Evolutionary conservation across 2,797 vertebrate genomes (phyloP), one percentile per base, ranked within the genome.

Genomic region (Sus cebifrons): DNA sequence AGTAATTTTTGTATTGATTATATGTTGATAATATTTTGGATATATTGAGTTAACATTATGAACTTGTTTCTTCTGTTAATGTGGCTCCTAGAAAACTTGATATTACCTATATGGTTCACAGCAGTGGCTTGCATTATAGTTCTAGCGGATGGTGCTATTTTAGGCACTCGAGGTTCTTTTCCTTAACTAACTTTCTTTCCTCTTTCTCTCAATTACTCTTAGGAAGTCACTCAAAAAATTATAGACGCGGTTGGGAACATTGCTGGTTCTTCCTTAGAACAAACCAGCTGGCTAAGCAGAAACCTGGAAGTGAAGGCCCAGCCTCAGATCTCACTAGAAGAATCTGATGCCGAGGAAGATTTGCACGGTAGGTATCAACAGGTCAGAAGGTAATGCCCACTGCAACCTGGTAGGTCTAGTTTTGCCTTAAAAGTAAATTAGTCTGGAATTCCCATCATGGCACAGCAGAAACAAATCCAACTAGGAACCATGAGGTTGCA

Each of bases 211-310:
- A 25, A 2, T 95, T 91, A 0, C 40, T 7, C 96, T 73, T 92
- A 99, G 99, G 99, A 99, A 79, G 99, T 99, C 98, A 99, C 99
- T n/a, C 99, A 99, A 94, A 99, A 99, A 96, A 99, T 99, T 97
- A 98, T 99, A 16, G 99, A 99, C 96, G 99, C 99, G 0, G 99
- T 99, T 40, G 99, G 99, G 0, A 99, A 98, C 25, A 98, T 99
- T 27, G 99, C 99, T 4, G 99, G 99, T 3, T 99, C 99, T 0
- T 99, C 99, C 82, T 98, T 99, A 97, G 99, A 99, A 91, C 99
- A 99, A 98, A 99, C 99, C 91, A 99, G 99, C 92, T 99, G 99
- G 99, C 99, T 99, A 79, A 99, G 99, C 98, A 99, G 99, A 86
- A 99, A 99, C 97, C 98, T 99, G 71, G 99, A 99, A 96, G 99